These are phyloP conservation scores for Yponomeuta plumbellus DNA, from an alignment of 2,888 invertebrate species.

Conservation along the genomic window DNA sequence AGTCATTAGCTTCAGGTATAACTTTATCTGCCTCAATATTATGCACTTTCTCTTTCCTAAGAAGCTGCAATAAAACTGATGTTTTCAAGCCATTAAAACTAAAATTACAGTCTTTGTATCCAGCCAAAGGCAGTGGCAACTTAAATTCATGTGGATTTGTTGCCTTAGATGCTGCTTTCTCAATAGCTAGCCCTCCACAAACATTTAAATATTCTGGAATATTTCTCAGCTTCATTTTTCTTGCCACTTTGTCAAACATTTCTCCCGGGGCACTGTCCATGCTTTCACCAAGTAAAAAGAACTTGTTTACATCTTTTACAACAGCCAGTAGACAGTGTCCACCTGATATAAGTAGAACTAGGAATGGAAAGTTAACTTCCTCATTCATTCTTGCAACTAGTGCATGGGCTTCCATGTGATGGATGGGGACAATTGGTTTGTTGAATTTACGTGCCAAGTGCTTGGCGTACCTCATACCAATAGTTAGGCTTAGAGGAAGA, in stretches of 20 bases:
- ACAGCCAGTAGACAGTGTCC: constrained; percentile 92
- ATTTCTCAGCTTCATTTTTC: constrained; percentile 88
- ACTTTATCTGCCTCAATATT: constrained; percentile 79
- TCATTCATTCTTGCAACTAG: constrained; percentile 88
- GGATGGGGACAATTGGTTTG: constrained; percentile 95
- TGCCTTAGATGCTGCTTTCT: constrained; percentile 84
- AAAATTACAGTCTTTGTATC: constrained; percentile 89
- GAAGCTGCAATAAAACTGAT: constrained; percentile 60
- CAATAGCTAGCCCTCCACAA: constrained; percentile 92
- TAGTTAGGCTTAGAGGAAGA: constrained; percentile 82
- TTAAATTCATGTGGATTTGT: constrained; percentile 81
- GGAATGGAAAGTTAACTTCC: constrained; percentile 88
- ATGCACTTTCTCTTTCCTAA: constrained; percentile 76
- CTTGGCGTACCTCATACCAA: constrained; percentile 91
- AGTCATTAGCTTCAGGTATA: constrained; percentile 85
- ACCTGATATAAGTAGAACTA: constrained; percentile 93
- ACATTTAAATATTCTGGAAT: constrained; percentile 83
- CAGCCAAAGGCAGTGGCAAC: constrained; percentile 80
- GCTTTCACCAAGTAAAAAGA: constrained; percentile 87
- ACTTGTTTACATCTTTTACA: constrained; percentile 84
- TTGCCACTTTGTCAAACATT: constrained; percentile 93
- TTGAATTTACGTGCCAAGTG: constrained; percentile 79
- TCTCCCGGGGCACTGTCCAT: constrained; percentile 95
- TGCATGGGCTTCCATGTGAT: constrained; percentile 99
- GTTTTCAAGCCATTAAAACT: constrained; percentile 93